Conservation (phyloP, 1,140 invertebrate species). For the Amphibalanus amphitrite region DNA sequence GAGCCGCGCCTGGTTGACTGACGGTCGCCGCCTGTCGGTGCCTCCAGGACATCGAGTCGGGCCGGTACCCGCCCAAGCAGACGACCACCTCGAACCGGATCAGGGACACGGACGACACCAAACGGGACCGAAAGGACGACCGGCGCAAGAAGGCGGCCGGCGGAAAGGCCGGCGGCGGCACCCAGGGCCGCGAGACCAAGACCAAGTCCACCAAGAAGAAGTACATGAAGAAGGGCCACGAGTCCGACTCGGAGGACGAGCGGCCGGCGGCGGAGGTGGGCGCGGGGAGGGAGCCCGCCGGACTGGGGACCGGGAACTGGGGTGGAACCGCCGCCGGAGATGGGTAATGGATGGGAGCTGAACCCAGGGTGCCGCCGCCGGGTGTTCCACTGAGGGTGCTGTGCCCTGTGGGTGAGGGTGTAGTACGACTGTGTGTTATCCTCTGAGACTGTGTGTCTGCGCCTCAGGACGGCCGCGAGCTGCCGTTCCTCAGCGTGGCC, state of each 20-base stretch:
- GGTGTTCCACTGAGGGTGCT: slow-evolving; percentile 39
- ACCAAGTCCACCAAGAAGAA: slow-evolving; percentile 76
- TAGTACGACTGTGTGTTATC: no score
- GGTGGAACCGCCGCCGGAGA: slow-evolving; percentile 48
- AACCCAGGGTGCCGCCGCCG: no score
- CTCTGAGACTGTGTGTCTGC: no score
- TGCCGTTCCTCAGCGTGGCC: slow-evolving; percentile 44
- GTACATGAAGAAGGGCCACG: slow-evolving; percentile 34
- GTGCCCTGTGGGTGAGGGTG: no score
- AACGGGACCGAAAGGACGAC: slow-evolving; percentile 65
- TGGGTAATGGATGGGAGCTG: no score
- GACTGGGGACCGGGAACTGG: slow-evolving; percentile 25
- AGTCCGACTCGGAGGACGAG: slow-evolving; percentile 26
- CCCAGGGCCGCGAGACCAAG: slow-evolving; percentile 85
- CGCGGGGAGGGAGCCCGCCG: slow-evolving; percentile 25
- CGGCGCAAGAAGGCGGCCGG: slow-evolving; percentile 65
- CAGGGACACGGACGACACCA: slow-evolving; percentile 31
- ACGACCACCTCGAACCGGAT: slow-evolving; percentile 21
- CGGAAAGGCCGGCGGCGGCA: slow-evolving; percentile 73
- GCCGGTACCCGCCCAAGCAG: slow-evolving; percentile 13
- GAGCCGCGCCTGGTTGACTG: no score
- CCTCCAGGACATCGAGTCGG: not conserved
- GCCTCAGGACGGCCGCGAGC: slow-evolving; percentile 25
- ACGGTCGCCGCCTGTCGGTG: no score
- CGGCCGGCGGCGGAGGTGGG: no score